Conservation (phyloP, 2,113 vertebrate genomes). For the Falco punctatus region DNA sequence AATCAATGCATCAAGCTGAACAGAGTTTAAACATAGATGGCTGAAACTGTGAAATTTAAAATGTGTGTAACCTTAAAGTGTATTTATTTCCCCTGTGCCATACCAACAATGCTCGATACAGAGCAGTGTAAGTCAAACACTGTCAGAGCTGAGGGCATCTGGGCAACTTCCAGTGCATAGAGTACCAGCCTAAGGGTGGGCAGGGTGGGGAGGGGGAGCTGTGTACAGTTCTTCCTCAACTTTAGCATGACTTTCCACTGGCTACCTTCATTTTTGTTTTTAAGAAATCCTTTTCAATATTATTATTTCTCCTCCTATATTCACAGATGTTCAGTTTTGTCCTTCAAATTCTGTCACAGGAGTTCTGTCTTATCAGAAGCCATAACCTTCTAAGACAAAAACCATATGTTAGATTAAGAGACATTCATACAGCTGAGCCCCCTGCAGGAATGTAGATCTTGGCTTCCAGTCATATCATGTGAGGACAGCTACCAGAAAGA, state of each 20-base stretch:
- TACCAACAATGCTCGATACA: background rate
- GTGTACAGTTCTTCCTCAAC: background rate
- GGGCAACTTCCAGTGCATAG: background rate
- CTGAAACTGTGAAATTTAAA: background rate
- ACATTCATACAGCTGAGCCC: background rate
- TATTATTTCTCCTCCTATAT: background rate
- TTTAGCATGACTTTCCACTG: background rate
- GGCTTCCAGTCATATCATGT: background rate
- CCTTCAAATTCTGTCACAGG: background rate
- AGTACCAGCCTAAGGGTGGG: background rate
- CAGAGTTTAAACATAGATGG: background rate
- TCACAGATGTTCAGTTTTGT: background rate
- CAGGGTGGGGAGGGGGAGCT: background rate
- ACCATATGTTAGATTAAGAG: background rate
- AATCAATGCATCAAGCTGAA: slow-evolving; percentile 19
- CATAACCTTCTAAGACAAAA: background rate
- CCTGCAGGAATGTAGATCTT: background rate
- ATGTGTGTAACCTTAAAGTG: background rate
- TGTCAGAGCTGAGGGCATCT: background rate
- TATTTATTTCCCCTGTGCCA: background rate
- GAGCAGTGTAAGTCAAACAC: background rate
- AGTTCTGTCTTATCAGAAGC: background rate
- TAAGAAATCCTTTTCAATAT: background rate
- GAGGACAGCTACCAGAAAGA: background rate
- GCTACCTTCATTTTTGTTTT: background rate